These are phyloP conservation scores for Hiodon alosoides DNA, from an alignment of 2,113 vertebrate genomes.

Conservation along the genomic window DNA sequence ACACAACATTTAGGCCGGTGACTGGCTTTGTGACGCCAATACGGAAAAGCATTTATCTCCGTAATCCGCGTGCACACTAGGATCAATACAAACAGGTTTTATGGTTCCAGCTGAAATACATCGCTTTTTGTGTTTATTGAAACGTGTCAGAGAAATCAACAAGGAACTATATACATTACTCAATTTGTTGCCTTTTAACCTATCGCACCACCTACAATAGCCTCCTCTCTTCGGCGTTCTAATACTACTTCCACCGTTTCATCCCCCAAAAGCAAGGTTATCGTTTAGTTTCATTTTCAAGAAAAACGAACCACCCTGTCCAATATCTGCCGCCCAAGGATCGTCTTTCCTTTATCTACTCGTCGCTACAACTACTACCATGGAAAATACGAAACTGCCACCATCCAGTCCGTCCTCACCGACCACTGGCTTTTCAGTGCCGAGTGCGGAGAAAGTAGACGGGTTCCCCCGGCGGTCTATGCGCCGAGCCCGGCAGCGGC, in stretches of 20 bases:
- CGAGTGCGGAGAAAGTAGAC: slow-evolving; percentile 86
- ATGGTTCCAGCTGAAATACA: not conserved
- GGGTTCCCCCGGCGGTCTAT: slow-evolving; percentile 85
- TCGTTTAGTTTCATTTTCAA: not conserved
- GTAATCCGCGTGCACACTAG: slow-evolving; percentile 41
- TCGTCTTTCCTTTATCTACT: not conserved
- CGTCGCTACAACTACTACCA: slow-evolving; percentile 30
- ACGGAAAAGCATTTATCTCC: slow-evolving; percentile 45
- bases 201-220: not conserved
- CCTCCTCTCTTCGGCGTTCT: not conserved
- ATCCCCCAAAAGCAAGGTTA: not conserved
- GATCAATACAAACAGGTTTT: slow-evolving; percentile 31
- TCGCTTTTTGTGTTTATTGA: slow-evolving; percentile 29
- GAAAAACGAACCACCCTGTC: not conserved
- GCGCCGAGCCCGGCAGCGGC: slow-evolving; percentile 77
- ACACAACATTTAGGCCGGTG: slow-evolving; percentile 55
- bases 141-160: slow-evolving; percentile 32
- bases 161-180: slow-evolving; percentile 16
- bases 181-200: not conserved
- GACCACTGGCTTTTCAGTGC: slow-evolving; percentile 81
- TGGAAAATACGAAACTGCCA: slow-evolving; percentile 78
- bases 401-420: slow-evolving; percentile 84
- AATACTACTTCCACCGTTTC: not conserved
- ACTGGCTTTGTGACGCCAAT: slow-evolving; percentile 58
- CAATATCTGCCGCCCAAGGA: not conserved